These are phyloP conservation scores for Synergus japonicus DNA, from an alignment of 2,888 invertebrate species.

Conservation along the genomic window DNA sequence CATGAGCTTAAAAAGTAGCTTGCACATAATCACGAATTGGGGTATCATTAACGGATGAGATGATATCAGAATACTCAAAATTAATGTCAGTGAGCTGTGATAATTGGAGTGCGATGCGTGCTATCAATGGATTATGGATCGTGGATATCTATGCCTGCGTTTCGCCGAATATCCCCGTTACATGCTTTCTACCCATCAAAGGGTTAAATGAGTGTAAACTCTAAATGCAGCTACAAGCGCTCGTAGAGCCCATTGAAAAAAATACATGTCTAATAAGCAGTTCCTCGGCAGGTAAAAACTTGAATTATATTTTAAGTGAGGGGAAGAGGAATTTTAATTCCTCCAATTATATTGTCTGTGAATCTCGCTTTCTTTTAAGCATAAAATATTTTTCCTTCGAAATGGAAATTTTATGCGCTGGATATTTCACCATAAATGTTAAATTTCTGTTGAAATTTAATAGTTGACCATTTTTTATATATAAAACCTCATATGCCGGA, in stretches of 20 bases:
- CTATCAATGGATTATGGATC: slow-evolving; percentile 57
- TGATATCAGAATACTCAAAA: slow-evolving; percentile 70
- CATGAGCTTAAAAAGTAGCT: neutral
- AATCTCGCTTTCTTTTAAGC: neutral
- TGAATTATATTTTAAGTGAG: slow-evolving; percentile 24
- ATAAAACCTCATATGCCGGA: too few relatives aligned
- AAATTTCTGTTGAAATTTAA: neutral
- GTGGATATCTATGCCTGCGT: slow-evolving; percentile 54
- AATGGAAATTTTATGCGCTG: slow-evolving; percentile 22
- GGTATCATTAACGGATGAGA: slow-evolving; percentile 68
- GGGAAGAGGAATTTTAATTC: slow-evolving; percentile 8
- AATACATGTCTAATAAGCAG: slow-evolving; percentile 34
- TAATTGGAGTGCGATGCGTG: slow-evolving; percentile 68
- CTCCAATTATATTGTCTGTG: slow-evolving; percentile 16
- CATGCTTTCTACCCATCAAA: slow-evolving; percentile 65
- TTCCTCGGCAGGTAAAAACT: slow-evolving; percentile 24
- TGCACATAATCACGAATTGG: slow-evolving; percentile 68
- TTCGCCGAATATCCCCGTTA: slow-evolving; percentile 58
- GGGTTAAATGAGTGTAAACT: slow-evolving; percentile 68
- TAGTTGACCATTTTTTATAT: too few relatives aligned
- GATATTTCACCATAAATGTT: neutral
- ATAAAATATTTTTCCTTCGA: slow-evolving; percentile 23
- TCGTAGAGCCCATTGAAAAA: slow-evolving; percentile 3
- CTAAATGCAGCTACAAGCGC: slow-evolving; percentile 54
- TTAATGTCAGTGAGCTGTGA: slow-evolving; percentile 69